phyloP scores from a whole-genome alignment of 2,113 vertebrate species.

The Sardina pilchardus region DNA sequence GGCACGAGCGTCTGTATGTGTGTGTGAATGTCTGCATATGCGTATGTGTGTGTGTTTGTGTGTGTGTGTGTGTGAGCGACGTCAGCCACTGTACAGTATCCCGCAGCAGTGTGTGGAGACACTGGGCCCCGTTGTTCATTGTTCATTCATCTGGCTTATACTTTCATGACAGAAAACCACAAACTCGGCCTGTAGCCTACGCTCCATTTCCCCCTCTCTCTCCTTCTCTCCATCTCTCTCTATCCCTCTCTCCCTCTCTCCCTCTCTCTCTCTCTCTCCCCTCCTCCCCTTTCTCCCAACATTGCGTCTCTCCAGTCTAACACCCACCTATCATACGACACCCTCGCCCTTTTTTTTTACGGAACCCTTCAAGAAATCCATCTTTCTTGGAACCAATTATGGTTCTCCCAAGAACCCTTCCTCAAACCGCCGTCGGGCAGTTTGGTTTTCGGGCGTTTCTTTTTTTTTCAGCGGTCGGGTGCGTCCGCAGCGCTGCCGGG shows the following conservation, averaged over 20 bases:
- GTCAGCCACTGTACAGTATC: neutral
- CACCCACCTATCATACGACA: neutral
- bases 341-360: neutral
- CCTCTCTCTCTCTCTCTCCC: neutral
- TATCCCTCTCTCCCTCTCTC: neutral
- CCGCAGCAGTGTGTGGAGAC: constrained; percentile 39
- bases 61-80: neutral
- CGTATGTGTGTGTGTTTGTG: neutral
- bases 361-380: neutral
- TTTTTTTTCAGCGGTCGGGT: neutral
- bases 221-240: neutral
- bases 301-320: neutral
- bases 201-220: neutral
- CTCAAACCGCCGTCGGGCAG: neutral
- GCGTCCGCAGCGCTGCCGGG: neutral
- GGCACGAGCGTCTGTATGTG: neutral
- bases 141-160: constrained; percentile 68
- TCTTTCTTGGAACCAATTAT: neutral
- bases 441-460: neutral
- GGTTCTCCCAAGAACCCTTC: neutral
- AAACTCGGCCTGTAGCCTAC: neutral
- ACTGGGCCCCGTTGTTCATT: constrained; percentile 69
- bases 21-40: constrained; percentile 27
- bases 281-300: neutral
- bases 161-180: neutral